Base-by-base conservation (phyloP, 2,113 vertebrate genomes). In the Chloropsis hardwickii region DNA sequence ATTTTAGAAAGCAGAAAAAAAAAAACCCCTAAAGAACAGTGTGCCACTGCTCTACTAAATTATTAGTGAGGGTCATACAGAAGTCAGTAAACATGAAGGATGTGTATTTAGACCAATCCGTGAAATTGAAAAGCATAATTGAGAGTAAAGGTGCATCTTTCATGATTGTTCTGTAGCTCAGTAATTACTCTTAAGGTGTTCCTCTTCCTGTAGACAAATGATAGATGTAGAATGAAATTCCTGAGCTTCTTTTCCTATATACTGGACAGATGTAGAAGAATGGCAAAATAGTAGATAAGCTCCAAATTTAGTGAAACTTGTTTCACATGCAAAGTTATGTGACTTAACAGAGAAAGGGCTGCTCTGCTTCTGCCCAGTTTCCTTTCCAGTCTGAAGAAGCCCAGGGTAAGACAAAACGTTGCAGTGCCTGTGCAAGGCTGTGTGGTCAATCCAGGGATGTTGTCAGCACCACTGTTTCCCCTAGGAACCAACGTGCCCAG, bases 401-500 rank as follows among this genome's bases (percentile, higher is more conserved):
- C 37, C 11, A 25, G 16, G 7, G 22, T 28, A 23, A 48, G 48
- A 29, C 0, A 4, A 11, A n/a, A 21, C 2, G 1, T 33, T 44
- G 28, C 37, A 76, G 20, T 0, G 0, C 1, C 0, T 27, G 27
- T 73, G 14, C 31, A 16, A 48, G 23, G 44, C 21, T 2, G 1
- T 24, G 35, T 47, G 19, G 10, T 39, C 53, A 58, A 3, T 51
- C 17, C 24, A 56, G 22, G 5, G 4, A 8, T 28, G 22, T 5
- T 69, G n/a, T 31, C 62, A 83, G 39, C 39, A 40, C 1, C 33
- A 23, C 25, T 0, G 1, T 73, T 28, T 4, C 58, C 24, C 19
- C 14, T 25, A 20, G 24, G 27, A 50, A 3, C 33, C 31, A 53
- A 1, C 0, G 0, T 7, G 22, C 22, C 62, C 20, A 27, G 51